Evolutionary conservation across 2,113 vertebrate genomes (phyloP).

Genomic region (Terrapene triunguis): DNA sequence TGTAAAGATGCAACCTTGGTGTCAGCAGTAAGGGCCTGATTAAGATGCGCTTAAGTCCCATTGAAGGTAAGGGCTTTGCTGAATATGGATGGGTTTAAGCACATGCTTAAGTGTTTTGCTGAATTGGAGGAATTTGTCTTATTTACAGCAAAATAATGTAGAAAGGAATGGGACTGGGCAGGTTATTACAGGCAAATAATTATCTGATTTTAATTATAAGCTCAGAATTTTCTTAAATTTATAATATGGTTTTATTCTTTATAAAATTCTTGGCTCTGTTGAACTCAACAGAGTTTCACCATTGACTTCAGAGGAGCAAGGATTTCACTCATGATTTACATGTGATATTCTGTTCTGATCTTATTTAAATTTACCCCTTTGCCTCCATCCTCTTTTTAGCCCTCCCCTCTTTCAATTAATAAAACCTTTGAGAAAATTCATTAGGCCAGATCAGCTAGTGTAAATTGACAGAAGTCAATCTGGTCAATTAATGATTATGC

Average conservation of each 20-base stretch:
- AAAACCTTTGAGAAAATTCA: not conserved
- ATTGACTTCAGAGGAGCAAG: not conserved
- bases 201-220: not conserved
- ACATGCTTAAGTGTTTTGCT: not conserved
- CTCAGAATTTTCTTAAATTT: not conserved
- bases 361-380: not conserved
- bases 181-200: not conserved
- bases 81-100: not conserved
- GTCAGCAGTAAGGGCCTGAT: not conserved
- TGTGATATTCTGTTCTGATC: not conserved
- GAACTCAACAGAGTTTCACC: not conserved
- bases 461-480: not conserved
- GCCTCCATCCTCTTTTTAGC: not conserved
- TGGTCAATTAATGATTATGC: not conserved
- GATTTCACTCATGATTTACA: not conserved
- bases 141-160: not conserved
- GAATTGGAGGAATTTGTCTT: not conserved
- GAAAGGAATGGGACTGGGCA: not conserved
- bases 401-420: not conserved
- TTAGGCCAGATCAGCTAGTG: not conserved
- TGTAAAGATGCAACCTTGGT: not conserved
- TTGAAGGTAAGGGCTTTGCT: slow-evolving; percentile 1
- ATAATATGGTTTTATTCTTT: not conserved
- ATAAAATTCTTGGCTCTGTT: not conserved
- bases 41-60: not conserved